Conservation (phyloP, 2,797 vertebrate species). For the Dallia pectoralis region DNA sequence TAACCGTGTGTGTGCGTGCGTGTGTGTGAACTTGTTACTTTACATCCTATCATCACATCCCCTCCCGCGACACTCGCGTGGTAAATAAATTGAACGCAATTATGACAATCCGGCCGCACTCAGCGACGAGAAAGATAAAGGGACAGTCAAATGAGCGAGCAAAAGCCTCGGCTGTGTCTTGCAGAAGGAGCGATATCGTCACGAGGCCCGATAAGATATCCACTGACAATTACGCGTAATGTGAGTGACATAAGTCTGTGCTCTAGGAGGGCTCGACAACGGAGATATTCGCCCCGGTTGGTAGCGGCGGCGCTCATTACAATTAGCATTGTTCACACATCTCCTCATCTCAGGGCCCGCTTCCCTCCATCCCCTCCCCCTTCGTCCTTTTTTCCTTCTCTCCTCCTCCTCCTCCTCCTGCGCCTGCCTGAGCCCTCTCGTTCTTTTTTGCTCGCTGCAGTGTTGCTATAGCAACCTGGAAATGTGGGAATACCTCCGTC, state of each 20-base stretch:
- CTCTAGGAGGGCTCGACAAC: conserved; percentile 29
- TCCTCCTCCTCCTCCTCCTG: conserved; percentile 36
- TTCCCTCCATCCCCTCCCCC: conserved; percentile 12
- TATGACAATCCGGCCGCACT: conserved; percentile 28
- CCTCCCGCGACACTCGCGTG: conserved; percentile 1
- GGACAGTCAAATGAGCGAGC: conserved; percentile 7
- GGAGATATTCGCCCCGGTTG: conserved; percentile 49
- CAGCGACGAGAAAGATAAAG: conserved; percentile 38
- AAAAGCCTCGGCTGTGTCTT: conserved; percentile 17
- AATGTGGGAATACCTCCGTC: conserved; percentile 84
- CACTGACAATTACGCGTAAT: conserved; percentile 52
- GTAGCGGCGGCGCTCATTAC: conserved; percentile 48
- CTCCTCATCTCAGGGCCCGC: conserved; percentile 50
- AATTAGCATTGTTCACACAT: conserved; percentile 73
- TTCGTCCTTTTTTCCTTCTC: conserved; percentile 29
- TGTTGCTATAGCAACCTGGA: conserved; percentile 82
- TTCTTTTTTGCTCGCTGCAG: conserved; percentile 76
- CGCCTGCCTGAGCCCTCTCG: conserved; percentile 63
- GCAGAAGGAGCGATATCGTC: conserved; percentile 25
- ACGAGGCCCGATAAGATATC: conserved; percentile 25
- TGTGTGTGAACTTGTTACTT: not conserved
- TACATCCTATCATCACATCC: not conserved
- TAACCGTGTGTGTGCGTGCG: not conserved
- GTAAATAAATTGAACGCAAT: conserved; percentile 26
- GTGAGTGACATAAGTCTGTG: conserved; percentile 44